Base-by-base conservation (phyloP, 64 coral and sea anemone species). In the Dendrophyllia cribrosa region DNA sequence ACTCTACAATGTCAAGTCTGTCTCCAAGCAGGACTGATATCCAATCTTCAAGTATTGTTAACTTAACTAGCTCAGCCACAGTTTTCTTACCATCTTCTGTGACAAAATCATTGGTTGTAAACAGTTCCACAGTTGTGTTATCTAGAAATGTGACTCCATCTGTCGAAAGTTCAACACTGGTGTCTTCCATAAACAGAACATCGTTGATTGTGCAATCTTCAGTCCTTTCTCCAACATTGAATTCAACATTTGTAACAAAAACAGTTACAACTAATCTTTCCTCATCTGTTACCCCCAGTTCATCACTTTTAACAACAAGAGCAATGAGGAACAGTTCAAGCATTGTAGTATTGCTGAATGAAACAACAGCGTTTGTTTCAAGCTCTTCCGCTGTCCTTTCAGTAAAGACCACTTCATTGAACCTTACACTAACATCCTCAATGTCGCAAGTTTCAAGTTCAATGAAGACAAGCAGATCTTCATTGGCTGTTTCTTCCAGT, bases 161-260 rank as follows among this genome's bases (percentile, higher is more conserved):
- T 69, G 21, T 69, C 10, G 3, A 69, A 69, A 69, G 66, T 69
- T 69, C 66, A 69, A 25, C 20, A 69, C 6, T 69, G 66, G 6
- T 69, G 22, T 69, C 20, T 69, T 69, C 66, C 10, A 25, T 25
- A 69, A 25, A 69, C 66, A 69, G 66, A n/a, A 75, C 72, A 5
- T 1, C 34, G 0, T 7, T 45, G 25, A 24, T 73, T 4, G 13
- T 13, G 43, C 43, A 19, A 83, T 51, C 60, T 50, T 48, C 62
- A 11, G 9, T 65, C 7, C 25, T 12, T n/a, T 20, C 17, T 12
- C 62, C 60, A 83, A 66, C 80, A 66, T 60, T 50, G 61, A 82
- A 82, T 82, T 82, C 59, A 65, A 82, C 78, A 64, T 82, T 82
- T 63, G 17, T 64, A 19, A 83, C 80, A 64, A 83, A 43, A 83